Base-by-base conservation (phyloP, 1,140 invertebrate species). In the Heliconius hewitsoni region DNA sequence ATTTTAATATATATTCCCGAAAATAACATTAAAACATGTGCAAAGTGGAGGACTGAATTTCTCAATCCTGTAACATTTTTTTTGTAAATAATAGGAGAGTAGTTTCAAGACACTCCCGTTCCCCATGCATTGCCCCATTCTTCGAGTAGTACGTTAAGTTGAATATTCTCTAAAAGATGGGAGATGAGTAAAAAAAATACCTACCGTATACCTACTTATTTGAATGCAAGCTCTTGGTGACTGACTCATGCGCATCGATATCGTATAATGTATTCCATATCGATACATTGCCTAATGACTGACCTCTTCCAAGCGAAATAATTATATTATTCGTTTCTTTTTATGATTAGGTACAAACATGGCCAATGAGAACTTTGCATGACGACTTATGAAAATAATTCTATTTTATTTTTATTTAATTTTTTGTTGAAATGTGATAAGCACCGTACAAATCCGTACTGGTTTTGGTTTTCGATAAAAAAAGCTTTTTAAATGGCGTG, bases 221-320 rank as follows among this genome's bases (percentile, higher is more conserved):
- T 52, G 50, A 19, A 52, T 52, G 18, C 50, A 52, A 52, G 6
- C 50, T 52, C n/a, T 57, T 9, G 18, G 6, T 57, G 19, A 57
- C n/a, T 57, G 55, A 57, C 55, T 57, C 8, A 23, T 19, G 50
- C 18, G 50, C 50, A 52, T 8, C 50, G 18, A 52, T 52, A 52
- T 52, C 5, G 50, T 52, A 8, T 19, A 52, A 19, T 19, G 18
- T 52, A 19, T 52, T 18, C 50, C n/a, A 23, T 60, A 9, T 3
- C 55, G 11, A 27, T 83, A 87, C 81, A 84, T 88, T 84, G 81
- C 84, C 82, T 86, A 85, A 84, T 87, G 85, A 85, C 77, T 80
- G 81, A 83, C 81, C 84, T 83, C 76, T 83, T 78, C 77, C 78
- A 78, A 30, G 60, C 8, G 16, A 66, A 66, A 66, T 66, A 87